phyloP scores from a whole-genome alignment of 2,888 invertebrate genomes.

The Drosophila picticornis region DNA sequence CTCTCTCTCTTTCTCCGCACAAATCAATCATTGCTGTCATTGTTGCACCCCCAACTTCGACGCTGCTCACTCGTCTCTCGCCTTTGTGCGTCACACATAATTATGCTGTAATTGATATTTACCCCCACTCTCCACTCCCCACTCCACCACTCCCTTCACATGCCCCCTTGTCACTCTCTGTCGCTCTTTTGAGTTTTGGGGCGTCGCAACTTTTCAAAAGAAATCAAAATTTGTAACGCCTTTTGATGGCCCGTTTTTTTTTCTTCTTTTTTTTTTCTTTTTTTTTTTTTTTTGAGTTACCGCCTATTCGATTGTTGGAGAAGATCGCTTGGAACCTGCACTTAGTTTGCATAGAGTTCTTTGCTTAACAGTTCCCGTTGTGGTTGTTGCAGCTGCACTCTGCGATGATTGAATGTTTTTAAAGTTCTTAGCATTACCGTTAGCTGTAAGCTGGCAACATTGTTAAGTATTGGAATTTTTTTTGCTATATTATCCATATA shows the following conservation, averaged over 20 bases:
- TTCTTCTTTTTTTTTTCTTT: constrained; percentile 15
- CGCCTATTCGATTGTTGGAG: constrained; percentile 43
- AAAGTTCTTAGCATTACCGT: constrained; percentile 56
- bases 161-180: constrained; percentile 29
- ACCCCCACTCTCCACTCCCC: constrained; percentile 34
- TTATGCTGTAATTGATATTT: constrained; percentile 82
- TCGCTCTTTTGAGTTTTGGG: constrained; percentile 23
- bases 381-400: constrained; percentile 34
- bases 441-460: constrained; percentile 26
- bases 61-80: constrained; percentile 2
- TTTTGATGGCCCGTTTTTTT: constrained; percentile 69
- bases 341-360: constrained; percentile 76
- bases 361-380: constrained; percentile 25
- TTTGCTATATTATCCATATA: constrained; percentile 39
- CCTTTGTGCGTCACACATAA: constrained; percentile 76
- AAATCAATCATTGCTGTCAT: constrained; percentile 78
- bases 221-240: constrained; percentile 80
- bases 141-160: neutral
- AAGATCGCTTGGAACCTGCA: constrained; percentile 56
- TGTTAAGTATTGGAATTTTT: constrained; percentile 33
- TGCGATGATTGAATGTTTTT: constrained; percentile 61
- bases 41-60: constrained; percentile 24
- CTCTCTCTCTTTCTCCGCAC: constrained; percentile 42
- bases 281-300: constrained; percentile 35
- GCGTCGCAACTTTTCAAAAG: constrained; percentile 78